Conservation (phyloP, 2,113 vertebrate species). For the Tenebrosternarchus preto region DNA sequence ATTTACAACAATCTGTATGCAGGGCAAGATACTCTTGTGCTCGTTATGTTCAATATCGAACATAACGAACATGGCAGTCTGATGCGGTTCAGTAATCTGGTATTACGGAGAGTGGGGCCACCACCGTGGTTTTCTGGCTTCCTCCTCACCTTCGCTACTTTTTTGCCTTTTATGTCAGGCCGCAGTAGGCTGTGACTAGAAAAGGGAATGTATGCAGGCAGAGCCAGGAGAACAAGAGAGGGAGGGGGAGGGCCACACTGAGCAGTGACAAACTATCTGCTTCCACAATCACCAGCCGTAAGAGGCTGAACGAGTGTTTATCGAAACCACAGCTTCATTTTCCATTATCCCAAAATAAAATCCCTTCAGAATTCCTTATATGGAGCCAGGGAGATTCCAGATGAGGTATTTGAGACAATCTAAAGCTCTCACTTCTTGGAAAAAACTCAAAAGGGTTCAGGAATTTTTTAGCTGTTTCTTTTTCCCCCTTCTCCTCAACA, state of each 20-base stretch:
- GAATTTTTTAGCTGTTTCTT: conserved; percentile 52
- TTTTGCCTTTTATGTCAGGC: conserved; percentile 67
- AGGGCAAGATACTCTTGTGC: neutral
- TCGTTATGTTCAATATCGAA: neutral
- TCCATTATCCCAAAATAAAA: conserved; percentile 75
- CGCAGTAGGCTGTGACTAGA: conserved; percentile 68
- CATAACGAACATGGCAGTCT: too few species aligned
- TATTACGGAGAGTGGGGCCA: neutral
- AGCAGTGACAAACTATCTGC: conserved; percentile 67
- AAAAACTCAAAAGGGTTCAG: conserved; percentile 48
- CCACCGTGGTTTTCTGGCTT: conserved; percentile 13
- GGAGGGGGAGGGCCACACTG: conserved; percentile 21
- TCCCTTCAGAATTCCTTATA: conserved; percentile 70
- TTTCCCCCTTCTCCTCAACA: neutral
- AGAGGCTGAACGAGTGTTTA: conserved; percentile 73
- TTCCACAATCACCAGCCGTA: conserved; percentile 66
- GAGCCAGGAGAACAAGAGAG: neutral
- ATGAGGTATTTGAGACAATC: conserved; percentile 56
- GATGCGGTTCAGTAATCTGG: neutral
- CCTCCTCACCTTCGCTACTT: conserved; percentile 37
- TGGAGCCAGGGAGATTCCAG: conserved; percentile 66
- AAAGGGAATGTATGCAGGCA: conserved; percentile 75
- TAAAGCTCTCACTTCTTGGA: conserved; percentile 58
- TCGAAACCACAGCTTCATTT: conserved; percentile 73
- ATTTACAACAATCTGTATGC: neutral